Percentiles rank a stretch among this genome's conserved stretches.
Evolutionary conservation across 2,797 vertebrate genomes (phyloP).

Genomic region (Setipinna tenuifilis): DNA sequence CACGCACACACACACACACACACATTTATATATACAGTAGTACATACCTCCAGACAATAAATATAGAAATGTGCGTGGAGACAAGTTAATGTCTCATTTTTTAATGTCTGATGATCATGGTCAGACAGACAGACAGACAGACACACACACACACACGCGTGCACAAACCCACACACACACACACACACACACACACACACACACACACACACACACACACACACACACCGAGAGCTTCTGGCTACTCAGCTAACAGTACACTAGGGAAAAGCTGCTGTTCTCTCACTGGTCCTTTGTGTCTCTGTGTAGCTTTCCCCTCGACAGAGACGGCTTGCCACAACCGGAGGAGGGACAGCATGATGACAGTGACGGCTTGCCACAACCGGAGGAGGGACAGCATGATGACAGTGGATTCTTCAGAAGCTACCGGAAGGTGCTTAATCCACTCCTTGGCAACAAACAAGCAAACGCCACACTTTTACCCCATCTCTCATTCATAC

Average conservation of each 20-base stretch:
- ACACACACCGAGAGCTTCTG: not conserved
- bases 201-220: constrained; percentile 10
- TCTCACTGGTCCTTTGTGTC: not conserved
- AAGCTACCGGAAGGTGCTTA: constrained; percentile 42
- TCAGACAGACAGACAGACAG: too few species aligned
- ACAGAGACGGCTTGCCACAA: not conserved
- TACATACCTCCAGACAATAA: too few species aligned
- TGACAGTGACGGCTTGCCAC: not conserved
- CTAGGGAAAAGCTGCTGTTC: not conserved
- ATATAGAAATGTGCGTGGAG: too few species aligned
- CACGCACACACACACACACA: too few species aligned
- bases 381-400: not conserved
- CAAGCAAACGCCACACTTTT: constrained; percentile 60
- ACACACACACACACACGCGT: too few species aligned
- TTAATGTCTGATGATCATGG: too few species aligned
- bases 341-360: not conserved
- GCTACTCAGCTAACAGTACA: not conserved
- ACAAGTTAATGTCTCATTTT: too few species aligned
- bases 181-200: not conserved
- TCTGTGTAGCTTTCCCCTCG: not conserved
- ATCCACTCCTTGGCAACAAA: constrained; percentile 62
- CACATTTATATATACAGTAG: too few species aligned
- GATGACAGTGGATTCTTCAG: not conserved
- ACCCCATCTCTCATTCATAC: constrained; percentile 52
- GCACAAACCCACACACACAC: too few species aligned